Conservation (phyloP, 2,888 invertebrate genomes). For the Iphiclides podalirius region DNA sequence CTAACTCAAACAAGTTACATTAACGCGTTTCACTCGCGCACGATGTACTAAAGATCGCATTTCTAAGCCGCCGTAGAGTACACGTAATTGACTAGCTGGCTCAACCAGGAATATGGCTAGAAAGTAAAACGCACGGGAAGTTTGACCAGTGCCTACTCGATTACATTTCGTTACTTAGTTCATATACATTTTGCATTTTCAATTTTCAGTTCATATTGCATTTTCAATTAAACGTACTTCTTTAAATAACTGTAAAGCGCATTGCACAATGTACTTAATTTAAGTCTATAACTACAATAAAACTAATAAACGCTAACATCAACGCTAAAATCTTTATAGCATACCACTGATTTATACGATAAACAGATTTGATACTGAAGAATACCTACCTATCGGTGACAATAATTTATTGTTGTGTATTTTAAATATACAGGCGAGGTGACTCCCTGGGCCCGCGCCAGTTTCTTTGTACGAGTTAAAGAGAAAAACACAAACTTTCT, state of each 20-base stretch:
- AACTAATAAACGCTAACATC: too few species aligned
- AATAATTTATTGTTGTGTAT: constrained; percentile 15
- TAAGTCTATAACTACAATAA: too few species aligned
- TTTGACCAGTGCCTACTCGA: background rate
- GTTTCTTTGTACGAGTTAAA: constrained; percentile 33
- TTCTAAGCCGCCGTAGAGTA: background rate
- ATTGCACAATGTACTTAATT: background rate
- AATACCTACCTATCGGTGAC: constrained; percentile 18
- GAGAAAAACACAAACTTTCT: constrained; percentile 30
- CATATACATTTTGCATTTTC: background rate
- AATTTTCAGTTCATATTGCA: too few species aligned
- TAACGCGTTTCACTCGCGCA: too few species aligned
- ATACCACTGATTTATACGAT: too few species aligned
- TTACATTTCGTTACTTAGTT: background rate
- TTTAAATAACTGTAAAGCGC: background rate
- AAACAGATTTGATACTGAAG: too few species aligned
- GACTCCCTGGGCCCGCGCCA: constrained; percentile 36
- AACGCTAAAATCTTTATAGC: too few species aligned
- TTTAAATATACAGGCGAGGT: constrained; percentile 13
- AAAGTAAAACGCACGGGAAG: background rate
- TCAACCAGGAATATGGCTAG: background rate
- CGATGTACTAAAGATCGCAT: background rate
- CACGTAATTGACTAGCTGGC: background rate
- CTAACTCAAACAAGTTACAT: too few species aligned
- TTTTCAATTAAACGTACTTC: too few species aligned